Conservation (phyloP, 1,140 invertebrate genomes). For the Capitella teleta region DNA sequence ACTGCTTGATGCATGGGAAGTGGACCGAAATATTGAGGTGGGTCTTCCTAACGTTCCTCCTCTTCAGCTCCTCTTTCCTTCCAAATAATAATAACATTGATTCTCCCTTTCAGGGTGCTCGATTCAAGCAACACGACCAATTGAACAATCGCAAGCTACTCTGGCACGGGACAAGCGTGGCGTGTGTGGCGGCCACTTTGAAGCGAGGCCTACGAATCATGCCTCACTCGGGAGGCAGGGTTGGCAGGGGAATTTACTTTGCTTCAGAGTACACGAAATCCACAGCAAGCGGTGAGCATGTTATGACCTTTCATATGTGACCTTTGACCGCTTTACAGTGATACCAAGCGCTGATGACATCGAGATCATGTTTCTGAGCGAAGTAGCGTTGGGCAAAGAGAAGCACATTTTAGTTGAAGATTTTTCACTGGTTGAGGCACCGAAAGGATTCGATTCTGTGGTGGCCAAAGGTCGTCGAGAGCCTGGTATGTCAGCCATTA, state of each 20-base stretch:
- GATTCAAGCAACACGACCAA: too few species aligned
- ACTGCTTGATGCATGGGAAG: too few species aligned
- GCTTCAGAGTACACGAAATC: slow-evolving; percentile 43
- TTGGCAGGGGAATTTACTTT: slow-evolving; percentile 45
- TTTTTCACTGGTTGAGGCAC: slow-evolving; percentile 27
- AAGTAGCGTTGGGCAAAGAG: slow-evolving; percentile 43
- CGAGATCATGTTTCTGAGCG: slow-evolving; percentile 44
- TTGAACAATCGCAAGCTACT: slow-evolving; percentile 38
- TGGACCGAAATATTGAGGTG: too few species aligned
- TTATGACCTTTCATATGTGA: too few species aligned
- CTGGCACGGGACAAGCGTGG: slow-evolving; percentile 48
- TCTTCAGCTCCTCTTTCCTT: too few species aligned
- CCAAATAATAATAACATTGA: too few species aligned
- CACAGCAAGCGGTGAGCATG: slow-evolving; percentile 39
- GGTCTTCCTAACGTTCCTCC: too few species aligned
- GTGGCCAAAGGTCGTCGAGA: slow-evolving; percentile 40
- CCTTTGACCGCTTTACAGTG: too few species aligned
- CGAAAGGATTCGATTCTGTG: slow-evolving; percentile 40
- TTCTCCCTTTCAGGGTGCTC: too few species aligned
- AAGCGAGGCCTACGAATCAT: slow-evolving; percentile 45
- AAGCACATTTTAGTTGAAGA: slow-evolving; percentile 34
- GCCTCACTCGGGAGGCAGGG: slow-evolving; percentile 45
- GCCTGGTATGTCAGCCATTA: slow-evolving; percentile 42
- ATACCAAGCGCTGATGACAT: slow-evolving; percentile 17
- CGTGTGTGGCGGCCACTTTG: slow-evolving; percentile 45